Conservation (phyloP, 2,797 vertebrate species). For the Steatocranus sp. region DNA sequence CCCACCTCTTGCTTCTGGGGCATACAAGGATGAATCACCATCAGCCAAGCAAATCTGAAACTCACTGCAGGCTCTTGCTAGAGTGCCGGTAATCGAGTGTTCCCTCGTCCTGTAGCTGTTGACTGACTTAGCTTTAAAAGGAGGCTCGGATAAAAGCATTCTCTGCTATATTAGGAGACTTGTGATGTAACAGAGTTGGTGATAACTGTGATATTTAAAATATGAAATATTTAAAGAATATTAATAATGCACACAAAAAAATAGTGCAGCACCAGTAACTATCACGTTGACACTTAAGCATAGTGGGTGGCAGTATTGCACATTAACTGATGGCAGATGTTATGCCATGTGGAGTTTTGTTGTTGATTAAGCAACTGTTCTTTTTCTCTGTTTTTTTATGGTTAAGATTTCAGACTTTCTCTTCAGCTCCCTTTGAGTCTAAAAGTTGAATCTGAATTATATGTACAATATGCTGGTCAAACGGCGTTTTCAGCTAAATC, state of each 20-base stretch:
- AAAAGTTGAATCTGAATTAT: background rate
- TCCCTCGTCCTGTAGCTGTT: conserved; percentile 6
- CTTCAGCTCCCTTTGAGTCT: background rate
- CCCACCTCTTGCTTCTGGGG: conserved; percentile 38
- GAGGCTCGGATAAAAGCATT: background rate
- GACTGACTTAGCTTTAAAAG: conserved; percentile 14
- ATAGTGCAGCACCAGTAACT: background rate
- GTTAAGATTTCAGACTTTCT: background rate
- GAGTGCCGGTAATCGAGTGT: conserved; percentile 42
- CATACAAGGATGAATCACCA: conserved; percentile 54
- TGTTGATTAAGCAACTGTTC: background rate
- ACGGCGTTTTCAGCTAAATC: background rate
- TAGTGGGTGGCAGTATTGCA: background rate
- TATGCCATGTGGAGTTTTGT: background rate
- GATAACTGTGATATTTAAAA: background rate
- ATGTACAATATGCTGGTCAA: background rate
- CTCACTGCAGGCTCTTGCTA: conserved; percentile 31
- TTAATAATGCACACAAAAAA: background rate
- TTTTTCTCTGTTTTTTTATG: background rate
- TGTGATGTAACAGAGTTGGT: background rate
- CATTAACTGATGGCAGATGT: background rate
- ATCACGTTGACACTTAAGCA: background rate
- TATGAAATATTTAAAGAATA: background rate
- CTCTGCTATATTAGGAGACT: background rate
- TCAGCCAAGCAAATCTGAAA: conserved; percentile 36